These are phyloP conservation scores for Cerastis rubricosa DNA, from an alignment of 2,888 invertebrate species.

Conservation along the genomic window DNA sequence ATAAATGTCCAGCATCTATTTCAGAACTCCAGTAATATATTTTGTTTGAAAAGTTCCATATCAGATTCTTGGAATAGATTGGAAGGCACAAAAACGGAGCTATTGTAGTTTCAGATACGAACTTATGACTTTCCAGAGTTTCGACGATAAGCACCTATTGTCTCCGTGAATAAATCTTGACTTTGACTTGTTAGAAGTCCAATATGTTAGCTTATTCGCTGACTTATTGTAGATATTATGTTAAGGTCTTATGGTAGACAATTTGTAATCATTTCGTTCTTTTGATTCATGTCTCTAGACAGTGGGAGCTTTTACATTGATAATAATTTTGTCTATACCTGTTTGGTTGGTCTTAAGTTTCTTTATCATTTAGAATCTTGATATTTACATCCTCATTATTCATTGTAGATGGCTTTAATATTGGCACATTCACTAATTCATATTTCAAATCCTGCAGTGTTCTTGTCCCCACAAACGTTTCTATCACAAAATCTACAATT, in stretches of 20 bases:
- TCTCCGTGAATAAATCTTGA: conserved; percentile 50
- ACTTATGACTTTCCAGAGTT: conserved; percentile 45
- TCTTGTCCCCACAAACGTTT: not conserved
- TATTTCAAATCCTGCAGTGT: not conserved
- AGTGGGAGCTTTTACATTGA: not conserved
- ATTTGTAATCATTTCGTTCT: not conserved
- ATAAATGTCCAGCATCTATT: not conserved
- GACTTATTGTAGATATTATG: conserved; percentile 4
- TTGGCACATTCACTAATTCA: not conserved
- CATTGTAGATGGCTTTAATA: not conserved
- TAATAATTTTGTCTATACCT: not conserved
- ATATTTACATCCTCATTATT: not conserved
- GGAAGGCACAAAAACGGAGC: conserved; percentile 33
- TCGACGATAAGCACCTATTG: conserved; percentile 45
- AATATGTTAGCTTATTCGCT: conserved; percentile 19
- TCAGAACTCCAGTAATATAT: not conserved
- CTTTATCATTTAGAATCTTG: not conserved
- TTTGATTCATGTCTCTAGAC: not conserved
- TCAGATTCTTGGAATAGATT: conserved; percentile 36
- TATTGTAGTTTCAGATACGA: conserved; percentile 36
- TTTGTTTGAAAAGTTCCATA: conserved; percentile 23
- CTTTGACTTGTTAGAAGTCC: conserved; percentile 26
- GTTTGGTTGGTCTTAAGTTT: not conserved
- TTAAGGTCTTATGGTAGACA: not conserved
- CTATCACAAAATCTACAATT: not conserved